A percentile compares a stretch with the other conserved stretches of the same genome.
These are phyloP conservation scores for Papilio machaon DNA, from an alignment of 1,140 invertebrate species.

Conservation along the genomic window DNA sequence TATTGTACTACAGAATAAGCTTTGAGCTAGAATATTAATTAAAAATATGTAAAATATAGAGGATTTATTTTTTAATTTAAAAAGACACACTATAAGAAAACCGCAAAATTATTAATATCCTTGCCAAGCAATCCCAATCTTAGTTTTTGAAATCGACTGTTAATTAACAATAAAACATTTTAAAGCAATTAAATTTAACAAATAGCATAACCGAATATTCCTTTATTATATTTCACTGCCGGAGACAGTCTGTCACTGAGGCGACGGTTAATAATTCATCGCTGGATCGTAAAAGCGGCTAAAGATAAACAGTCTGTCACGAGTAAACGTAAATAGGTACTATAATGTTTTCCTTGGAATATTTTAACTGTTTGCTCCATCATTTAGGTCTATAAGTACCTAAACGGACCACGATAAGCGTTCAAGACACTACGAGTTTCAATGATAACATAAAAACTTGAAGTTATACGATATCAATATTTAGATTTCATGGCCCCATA, in stretches of 20 bases:
- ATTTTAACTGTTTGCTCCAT: slow-evolving; percentile 38
- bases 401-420: not conserved
- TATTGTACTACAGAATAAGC: too few species aligned
- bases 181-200: slow-evolving; percentile 13
- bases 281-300: slow-evolving; percentile 72
- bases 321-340: slow-evolving; percentile 63
- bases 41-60: too few species aligned
- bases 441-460: not conserved
- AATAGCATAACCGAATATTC: slow-evolving; percentile 30
- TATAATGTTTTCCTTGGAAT: slow-evolving; percentile 53
- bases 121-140: not conserved
- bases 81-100: not conserved
- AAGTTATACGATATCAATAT: not conserved
- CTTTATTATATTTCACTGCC: slow-evolving; percentile 65
- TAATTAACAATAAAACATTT: slow-evolving; percentile 3
- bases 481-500: not conserved
- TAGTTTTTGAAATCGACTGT: not conserved
- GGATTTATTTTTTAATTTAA: too few species aligned
- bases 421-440: not conserved
- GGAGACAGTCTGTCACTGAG: slow-evolving; percentile 74
- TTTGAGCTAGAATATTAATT: too few species aligned
- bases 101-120: not conserved
- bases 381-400: slow-evolving; percentile 1
- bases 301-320: slow-evolving; percentile 75
- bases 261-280: slow-evolving; percentile 73